Conservation (phyloP, 2,113 vertebrate species). For the Protomyctophum bolini region DNA sequence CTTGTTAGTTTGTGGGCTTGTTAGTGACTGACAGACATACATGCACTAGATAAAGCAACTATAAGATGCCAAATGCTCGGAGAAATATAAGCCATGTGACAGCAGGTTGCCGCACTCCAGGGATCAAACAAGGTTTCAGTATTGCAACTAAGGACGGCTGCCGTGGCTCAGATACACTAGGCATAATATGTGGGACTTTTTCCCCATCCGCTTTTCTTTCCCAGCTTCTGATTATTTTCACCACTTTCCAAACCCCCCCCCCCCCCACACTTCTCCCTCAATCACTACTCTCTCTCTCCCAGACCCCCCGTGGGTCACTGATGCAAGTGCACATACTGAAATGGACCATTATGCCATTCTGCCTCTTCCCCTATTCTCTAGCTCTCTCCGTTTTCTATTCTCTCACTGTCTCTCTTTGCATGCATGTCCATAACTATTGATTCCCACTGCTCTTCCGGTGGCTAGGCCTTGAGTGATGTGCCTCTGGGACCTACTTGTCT, state of each 20-base stretch:
- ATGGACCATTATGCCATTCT: not conserved
- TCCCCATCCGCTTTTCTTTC: constrained; percentile 24
- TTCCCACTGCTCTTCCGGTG: constrained; percentile 23
- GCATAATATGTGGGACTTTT: constrained; percentile 10
- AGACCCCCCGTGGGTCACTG: no score
- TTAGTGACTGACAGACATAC: not conserved
- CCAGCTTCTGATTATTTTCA: constrained; percentile 24
- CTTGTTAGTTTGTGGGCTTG: no score
- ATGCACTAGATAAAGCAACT: not conserved
- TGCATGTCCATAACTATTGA: constrained; percentile 30
- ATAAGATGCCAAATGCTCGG: not conserved
- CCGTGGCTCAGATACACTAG: constrained; percentile 11
- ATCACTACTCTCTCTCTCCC: constrained; percentile 15
- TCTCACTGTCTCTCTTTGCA: constrained; percentile 9
- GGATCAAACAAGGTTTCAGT: constrained; percentile 4
- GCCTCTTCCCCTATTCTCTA: not conserved
- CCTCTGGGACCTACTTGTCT: constrained; percentile 29
- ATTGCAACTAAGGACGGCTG: constrained; percentile 10
- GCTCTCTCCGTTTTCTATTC: not conserved
- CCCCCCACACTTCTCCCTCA: constrained; percentile 21
- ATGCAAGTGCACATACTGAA: not conserved
- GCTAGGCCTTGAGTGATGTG: constrained; percentile 33
- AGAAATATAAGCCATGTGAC: constrained; percentile 27
- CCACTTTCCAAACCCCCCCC: not conserved
- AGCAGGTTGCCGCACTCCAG: constrained; percentile 2